Evolutionary conservation across 23 tunicate species (phyloP).

Genomic region (Halocynthia aurantium): DNA sequence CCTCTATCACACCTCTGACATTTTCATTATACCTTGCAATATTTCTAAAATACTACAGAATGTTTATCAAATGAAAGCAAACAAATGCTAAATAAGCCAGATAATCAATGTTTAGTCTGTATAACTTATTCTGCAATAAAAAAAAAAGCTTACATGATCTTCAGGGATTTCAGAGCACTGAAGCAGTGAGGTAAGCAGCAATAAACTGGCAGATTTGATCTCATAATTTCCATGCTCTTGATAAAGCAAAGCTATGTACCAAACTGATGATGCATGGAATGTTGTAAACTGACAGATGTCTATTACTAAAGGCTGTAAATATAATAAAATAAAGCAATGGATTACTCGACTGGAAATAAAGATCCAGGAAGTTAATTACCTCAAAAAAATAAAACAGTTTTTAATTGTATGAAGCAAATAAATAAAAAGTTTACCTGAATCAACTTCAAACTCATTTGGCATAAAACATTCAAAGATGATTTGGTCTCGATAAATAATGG

Average conservation of each 20-base stretch:
- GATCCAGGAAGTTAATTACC: too few species aligned
- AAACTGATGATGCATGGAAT: slow-evolving; percentile 5
- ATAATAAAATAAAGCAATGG: background rate
- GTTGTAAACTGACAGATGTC: slow-evolving; percentile 37
- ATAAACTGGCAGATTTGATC: slow-evolving; percentile 22
- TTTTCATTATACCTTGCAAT: background rate
- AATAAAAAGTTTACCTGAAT: background rate
- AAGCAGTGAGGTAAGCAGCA: slow-evolving; percentile 8
- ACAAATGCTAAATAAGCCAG: background rate
- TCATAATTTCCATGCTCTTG: slow-evolving; percentile 35
- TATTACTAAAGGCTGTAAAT: slow-evolving; percentile 23
- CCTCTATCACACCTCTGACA: background rate
- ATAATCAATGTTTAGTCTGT: background rate
- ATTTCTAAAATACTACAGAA: background rate
- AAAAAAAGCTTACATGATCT: background rate
- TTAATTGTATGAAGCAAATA: background rate
- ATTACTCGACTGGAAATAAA: background rate
- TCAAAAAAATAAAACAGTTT: background rate
- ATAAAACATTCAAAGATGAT: background rate
- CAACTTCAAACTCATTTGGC: background rate
- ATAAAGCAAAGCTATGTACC: slow-evolving; percentile 33
- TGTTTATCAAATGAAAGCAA: background rate
- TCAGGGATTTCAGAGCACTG: background rate
- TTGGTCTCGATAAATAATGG: too few species aligned
- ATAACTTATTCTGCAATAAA: background rate